Evolutionary conservation across 2,113 vertebrate genomes (phyloP), one percentile per base, ranked within the genome.

Genomic region (Marcusenius ussheri): DNA sequence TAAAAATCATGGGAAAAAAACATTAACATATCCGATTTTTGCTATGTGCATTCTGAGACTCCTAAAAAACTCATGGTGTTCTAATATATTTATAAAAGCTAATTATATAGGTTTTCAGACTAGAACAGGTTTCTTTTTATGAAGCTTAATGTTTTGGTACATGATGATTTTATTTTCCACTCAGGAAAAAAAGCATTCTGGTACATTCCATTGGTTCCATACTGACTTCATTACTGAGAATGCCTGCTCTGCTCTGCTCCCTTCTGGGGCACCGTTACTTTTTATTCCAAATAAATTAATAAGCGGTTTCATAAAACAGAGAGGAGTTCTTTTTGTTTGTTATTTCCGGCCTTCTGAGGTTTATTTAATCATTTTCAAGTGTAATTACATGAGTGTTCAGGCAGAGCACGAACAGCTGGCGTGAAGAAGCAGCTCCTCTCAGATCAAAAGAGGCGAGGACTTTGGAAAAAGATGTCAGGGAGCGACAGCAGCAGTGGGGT

Each of bases 361-460:
- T 62, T 66, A 66, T 66, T 88, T 66, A 58, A 88, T 62, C 56
- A 88, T 88, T 88, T 88, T 62, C 39, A 11, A 42, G 56, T n/a
- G 56, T 88, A 88, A 88, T 62, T 88, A 88, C 13, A 21, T 24
- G 87, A 50, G 31, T 88, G 58, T 66, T 88, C 87, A 45, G 87
- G 53, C 53, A 45, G 53, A 45, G 53, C 19, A 19, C 3, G 53
- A 88, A 46, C 87, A 88, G 87, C 86, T 58, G 86, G 86, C 17
- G 19, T 31, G 31, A 56, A 39, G 19, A 35, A 24, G 83, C 49
- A 51, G n/a, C 85, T 85, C 85, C 27, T 53, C 49, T 87, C 49
- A 87, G 53, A 62, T 88, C 87, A 88, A 88, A 88, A 66, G 87
- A 66, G 31, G 24, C 31, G 35, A 45, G 10, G 56, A 24, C 47